phyloP scores from a whole-genome alignment of 2,888 invertebrate genomes.

The Dryocosmus kuriphilus region DNA sequence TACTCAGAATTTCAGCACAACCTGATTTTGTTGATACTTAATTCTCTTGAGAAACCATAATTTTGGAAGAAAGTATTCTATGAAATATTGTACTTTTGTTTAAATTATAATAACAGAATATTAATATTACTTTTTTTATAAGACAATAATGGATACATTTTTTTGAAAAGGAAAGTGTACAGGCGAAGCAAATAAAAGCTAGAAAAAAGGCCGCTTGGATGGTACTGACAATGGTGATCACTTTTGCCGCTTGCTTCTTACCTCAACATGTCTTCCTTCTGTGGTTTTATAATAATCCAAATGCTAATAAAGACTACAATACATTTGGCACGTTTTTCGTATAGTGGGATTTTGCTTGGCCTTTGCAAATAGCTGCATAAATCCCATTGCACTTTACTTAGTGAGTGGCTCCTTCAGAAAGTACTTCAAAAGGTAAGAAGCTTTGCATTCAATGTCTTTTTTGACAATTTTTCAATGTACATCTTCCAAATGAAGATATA shows the following conservation, averaged over 20 bases:
- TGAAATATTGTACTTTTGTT: too few relatives aligned
- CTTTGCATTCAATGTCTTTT: background rate
- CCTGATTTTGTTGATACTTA: too few relatives aligned
- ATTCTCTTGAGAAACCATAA: too few relatives aligned
- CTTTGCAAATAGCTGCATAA: conserved; percentile 94
- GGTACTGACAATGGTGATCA: conserved; percentile 92
- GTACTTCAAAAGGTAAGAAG: conserved; percentile 71
- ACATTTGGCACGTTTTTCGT: conserved; percentile 90
- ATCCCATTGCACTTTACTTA: conserved; percentile 95
- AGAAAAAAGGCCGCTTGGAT: conserved; percentile 87
- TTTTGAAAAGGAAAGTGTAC: conserved; percentile 7
- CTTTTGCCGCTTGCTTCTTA: conserved; percentile 91
- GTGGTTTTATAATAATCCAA: conserved; percentile 88
- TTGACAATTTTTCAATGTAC: too few relatives aligned
- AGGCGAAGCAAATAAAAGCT: conserved; percentile 71
- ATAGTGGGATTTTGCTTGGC: conserved; percentile 91
- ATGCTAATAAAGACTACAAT: conserved; percentile 86
- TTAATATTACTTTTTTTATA: too few relatives aligned
- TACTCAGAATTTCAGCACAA: too few relatives aligned
- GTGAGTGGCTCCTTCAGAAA: conserved; percentile 95
- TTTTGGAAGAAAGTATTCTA: too few relatives aligned
- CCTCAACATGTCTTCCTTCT: conserved; percentile 91
- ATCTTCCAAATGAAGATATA: background rate
- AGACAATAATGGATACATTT: background rate
- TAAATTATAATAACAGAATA: too few relatives aligned